Evolutionary conservation across 35 echinoderm and acorn worm species (phyloP).

Genomic region (Antedon bifida): DNA sequence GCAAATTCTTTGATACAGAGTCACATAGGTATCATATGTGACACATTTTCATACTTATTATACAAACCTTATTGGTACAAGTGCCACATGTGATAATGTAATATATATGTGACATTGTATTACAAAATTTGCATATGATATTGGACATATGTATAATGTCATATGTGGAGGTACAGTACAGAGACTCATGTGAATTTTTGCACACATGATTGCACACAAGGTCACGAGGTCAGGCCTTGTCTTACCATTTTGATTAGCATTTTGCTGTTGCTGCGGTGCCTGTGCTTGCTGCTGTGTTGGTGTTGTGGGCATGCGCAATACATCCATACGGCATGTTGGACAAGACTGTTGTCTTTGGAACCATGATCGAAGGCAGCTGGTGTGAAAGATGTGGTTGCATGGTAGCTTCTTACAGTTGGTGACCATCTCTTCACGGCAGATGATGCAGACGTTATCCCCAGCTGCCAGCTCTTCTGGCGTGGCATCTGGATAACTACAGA

Average conservation of each 20-base stretch:
- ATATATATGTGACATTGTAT: no score
- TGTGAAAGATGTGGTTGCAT: constrained; percentile 97
- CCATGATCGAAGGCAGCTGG: constrained; percentile 85
- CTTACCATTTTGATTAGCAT: not conserved
- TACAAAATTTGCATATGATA: no score
- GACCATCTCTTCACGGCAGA: constrained; percentile 93
- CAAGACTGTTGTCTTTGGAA: constrained; percentile 98
- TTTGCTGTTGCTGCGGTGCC: constrained; percentile 30
- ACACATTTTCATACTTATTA: no score
- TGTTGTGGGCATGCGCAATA: constrained; percentile 41
- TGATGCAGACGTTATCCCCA: constrained; percentile 92
- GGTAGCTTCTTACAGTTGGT: constrained; percentile 95
- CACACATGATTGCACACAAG: no score
- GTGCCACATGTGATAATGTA: no score
- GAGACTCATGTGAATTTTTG: no score
- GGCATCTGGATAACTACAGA: constrained; percentile 93
- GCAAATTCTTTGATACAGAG: no score
- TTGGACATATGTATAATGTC: no score
- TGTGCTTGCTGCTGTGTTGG: constrained; percentile 15
- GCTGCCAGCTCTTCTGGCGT: constrained; percentile 74
- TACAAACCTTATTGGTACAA: no score
- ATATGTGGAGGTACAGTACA: no score
- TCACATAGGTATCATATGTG: no score
- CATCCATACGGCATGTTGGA: constrained; percentile 92
- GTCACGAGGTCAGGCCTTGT: not conserved